These are phyloP conservation scores for Elmis aenea DNA, from an alignment of 2,888 invertebrate species.

Conservation along the genomic window DNA sequence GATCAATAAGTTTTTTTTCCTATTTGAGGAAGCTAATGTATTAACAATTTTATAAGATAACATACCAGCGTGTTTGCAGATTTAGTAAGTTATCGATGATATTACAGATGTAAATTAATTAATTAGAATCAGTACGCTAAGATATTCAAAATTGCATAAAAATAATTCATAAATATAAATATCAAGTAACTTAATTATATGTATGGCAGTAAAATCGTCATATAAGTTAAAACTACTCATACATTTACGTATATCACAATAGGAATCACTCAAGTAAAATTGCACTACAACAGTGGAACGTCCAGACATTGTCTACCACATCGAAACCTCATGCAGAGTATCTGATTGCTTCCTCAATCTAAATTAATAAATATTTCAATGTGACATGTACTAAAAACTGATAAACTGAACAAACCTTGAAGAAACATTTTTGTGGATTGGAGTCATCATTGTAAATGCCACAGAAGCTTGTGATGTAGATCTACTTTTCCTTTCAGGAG, in stretches of 20 bases:
- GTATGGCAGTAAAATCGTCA: constrained; percentile 14
- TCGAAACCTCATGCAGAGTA: constrained; percentile 50
- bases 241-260: constrained; percentile 40
- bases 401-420: constrained; percentile 25
- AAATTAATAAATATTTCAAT: constrained; percentile 23
- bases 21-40: no score
- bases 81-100: no score
- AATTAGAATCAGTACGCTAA: no score
- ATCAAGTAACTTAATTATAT: no score
- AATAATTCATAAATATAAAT: no score
- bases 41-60: no score
- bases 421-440: constrained; percentile 45
- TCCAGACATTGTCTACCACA: constrained; percentile 49
- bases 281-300: constrained; percentile 29
- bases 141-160: no score
- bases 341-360: constrained; percentile 52
- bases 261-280: constrained; percentile 38
- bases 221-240: constrained; percentile 10
- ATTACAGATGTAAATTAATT: no score
- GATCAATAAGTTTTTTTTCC: no score
- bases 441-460: constrained; percentile 46
- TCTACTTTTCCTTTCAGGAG: constrained; percentile 14
- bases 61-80: no score
- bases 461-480: constrained; percentile 52
- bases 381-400: not conserved